Percentiles rank a stretch among this genome's conserved stretches.
phyloP scores from a whole-genome alignment of 2,888 invertebrate genomes.

The Lochmaea crataegi region DNA sequence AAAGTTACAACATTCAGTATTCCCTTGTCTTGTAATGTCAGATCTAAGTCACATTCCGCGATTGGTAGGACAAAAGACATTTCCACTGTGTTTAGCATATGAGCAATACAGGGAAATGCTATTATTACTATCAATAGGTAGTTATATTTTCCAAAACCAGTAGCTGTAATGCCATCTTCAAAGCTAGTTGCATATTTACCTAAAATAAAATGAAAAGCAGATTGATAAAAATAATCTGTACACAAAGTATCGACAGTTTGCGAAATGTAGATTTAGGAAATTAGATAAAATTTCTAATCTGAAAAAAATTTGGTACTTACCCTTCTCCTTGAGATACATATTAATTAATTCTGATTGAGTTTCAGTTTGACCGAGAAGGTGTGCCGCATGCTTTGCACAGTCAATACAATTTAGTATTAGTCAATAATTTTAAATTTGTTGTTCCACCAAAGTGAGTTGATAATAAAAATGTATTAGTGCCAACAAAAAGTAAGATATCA shows the following conservation, averaged over 20 bases:
- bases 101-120: conserved; percentile 73
- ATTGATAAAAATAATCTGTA: no score
- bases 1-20: conserved; percentile 76
- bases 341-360: no score
- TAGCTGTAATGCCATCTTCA: conserved; percentile 67
- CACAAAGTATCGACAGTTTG: no score
- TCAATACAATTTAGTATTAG: no score
- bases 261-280: no score
- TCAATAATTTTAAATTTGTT: no score
- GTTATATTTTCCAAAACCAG: conserved; percentile 81
- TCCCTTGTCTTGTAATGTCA: conserved; percentile 77
- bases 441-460: no score
- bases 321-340: no score
- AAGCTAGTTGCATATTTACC: conserved; percentile 28
- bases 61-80: conserved; percentile 78
- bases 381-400: no score
- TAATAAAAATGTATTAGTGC: no score
- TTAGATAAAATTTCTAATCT: neutral
- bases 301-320: neutral
- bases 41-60: conserved; percentile 77
- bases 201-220: neutral
- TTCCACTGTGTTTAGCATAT: conserved; percentile 77
- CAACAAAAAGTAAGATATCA: no score
- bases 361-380: no score
- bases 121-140: conserved; percentile 68